These are phyloP conservation scores for Acanthaster planci DNA, from an alignment of 35 echinoderm and acorn worm genomes.

Conservation along the genomic window DNA sequence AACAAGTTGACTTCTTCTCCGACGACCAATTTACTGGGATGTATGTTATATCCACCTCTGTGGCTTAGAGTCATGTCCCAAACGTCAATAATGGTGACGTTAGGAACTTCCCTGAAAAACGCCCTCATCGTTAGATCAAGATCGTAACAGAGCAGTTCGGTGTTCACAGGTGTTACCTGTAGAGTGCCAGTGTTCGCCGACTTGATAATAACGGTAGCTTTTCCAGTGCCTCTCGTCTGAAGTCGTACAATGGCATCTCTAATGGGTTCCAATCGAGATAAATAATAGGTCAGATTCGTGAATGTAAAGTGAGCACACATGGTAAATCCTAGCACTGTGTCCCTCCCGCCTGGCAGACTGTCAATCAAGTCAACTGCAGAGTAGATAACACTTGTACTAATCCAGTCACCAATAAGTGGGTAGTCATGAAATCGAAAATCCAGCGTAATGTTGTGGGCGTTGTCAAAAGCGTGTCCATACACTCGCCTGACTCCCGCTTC, in stretches of 20 bases:
- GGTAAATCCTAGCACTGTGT: slow-evolving; percentile 27
- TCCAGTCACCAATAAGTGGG: slow-evolving; percentile 22
- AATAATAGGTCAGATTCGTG: slow-evolving; percentile 24
- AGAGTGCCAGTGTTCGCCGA: slow-evolving; percentile 38
- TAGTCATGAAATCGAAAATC: slow-evolving; percentile 34
- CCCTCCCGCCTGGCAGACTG: background rate
- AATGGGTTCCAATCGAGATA: background rate
- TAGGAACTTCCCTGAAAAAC: background rate
- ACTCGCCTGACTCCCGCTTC: slow-evolving; percentile 13
- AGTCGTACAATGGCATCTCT: background rate
- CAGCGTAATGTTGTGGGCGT: background rate
- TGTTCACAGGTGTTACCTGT: background rate
- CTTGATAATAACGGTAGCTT: slow-evolving; percentile 17
- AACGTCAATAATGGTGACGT: slow-evolving; percentile 33
- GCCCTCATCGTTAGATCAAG: slow-evolving; percentile 37
- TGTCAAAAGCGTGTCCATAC: background rate
- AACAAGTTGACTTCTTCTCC: slow-evolving; percentile 38
- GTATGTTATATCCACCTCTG: slow-evolving; percentile 3
- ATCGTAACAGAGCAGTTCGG: slow-evolving; percentile 22
- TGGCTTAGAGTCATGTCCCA: slow-evolving; percentile 57
- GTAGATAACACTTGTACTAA: background rate
- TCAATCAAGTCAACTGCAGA: slow-evolving; percentile 31
- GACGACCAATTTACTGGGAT: slow-evolving; percentile 28
- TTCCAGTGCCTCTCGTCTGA: background rate
- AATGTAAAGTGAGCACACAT: slow-evolving; percentile 56